These are phyloP conservation scores for Otolemur crassicaudatus DNA, from an alignment of 2,797 vertebrate species.

Conservation along the genomic window DNA sequence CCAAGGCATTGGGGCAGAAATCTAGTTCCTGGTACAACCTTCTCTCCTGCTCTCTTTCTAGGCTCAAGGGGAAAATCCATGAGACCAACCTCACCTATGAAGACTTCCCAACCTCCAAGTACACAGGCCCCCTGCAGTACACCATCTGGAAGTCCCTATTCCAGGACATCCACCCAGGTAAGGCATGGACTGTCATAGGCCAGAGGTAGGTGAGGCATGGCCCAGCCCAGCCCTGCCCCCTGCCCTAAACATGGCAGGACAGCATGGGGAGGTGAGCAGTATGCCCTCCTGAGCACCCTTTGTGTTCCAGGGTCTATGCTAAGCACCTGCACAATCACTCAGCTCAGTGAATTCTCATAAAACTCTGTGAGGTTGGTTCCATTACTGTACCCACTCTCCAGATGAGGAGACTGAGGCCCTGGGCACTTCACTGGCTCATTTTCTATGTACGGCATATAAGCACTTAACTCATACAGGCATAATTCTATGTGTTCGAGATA, in stretches of 20 bases:
- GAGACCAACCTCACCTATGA: constrained; percentile 98
- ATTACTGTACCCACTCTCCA: background rate
- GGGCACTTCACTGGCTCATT: background rate
- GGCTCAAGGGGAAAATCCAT: constrained; percentile 98
- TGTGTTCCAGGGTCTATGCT: background rate
- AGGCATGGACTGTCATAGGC: constrained; percentile 42
- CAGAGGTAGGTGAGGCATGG: background rate
- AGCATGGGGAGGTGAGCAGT: background rate
- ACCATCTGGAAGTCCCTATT: constrained; percentile 99
- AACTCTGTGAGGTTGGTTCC: background rate
- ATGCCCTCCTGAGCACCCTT: background rate
- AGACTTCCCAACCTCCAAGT: constrained; percentile 98
- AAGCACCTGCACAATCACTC: background rate
- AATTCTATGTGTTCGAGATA: background rate
- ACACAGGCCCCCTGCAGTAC: constrained; percentile 98
- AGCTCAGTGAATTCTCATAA: background rate
- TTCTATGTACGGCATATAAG: background rate
- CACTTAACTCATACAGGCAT: background rate
- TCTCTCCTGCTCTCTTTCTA: constrained; percentile 83
- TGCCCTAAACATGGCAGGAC: background rate
- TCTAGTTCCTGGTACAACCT: background rate
- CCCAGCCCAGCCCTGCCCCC: background rate
- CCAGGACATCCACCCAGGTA: constrained; percentile 98
- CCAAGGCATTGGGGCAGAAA: background rate
- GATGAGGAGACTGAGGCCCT: background rate